Evolutionary conservation across 2,888 invertebrate species (phyloP).

Genomic region (Ennomos fuscantarius): DNA sequence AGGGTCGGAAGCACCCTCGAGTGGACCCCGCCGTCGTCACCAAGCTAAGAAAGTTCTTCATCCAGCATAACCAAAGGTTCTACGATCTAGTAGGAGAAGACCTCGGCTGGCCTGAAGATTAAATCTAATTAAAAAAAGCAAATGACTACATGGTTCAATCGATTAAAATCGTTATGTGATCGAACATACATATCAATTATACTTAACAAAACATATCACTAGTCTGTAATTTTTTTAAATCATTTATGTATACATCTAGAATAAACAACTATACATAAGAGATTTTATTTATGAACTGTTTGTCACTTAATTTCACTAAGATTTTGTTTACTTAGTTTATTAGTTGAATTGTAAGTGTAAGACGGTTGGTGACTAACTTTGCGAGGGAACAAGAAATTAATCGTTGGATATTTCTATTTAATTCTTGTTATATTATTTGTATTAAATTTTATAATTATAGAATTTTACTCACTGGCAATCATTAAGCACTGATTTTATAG

Average conservation of each 20-base stretch:
- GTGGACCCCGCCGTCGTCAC: conserved; percentile 92
- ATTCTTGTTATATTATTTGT: conserved; percentile 31
- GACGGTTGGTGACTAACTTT: conserved; percentile 33
- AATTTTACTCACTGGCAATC: conserved; percentile 51
- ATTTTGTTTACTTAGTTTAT: conserved; percentile 35
- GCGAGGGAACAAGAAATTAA: conserved; percentile 44
- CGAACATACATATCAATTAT: conserved; percentile 58
- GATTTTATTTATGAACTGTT: conserved; percentile 55
- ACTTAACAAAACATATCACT: conserved; percentile 71
- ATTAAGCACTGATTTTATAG: conserved; percentile 77
- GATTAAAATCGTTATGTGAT: conserved; percentile 66
- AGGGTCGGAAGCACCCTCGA: conserved; percentile 93
- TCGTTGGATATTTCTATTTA: conserved; percentile 40
- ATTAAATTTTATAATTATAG: conserved; percentile 41
- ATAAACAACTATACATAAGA: conserved; percentile 61
- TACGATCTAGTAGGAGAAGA: conserved; percentile 97
- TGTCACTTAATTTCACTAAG: conserved; percentile 33
- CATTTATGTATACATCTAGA: conserved; percentile 80
- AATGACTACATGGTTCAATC: conserved; percentile 15
- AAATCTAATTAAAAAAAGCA: conserved; percentile 33
- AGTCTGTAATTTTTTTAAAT: conserved; percentile 74
- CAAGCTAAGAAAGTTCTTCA: conserved; percentile 93
- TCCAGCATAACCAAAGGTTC: conserved; percentile 96
- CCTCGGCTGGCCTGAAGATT: conserved; percentile 97
- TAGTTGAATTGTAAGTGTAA: conserved; percentile 35